Base-by-base conservation (phyloP, 2,888 invertebrate genomes). In the Pimpla rufipes region DNA sequence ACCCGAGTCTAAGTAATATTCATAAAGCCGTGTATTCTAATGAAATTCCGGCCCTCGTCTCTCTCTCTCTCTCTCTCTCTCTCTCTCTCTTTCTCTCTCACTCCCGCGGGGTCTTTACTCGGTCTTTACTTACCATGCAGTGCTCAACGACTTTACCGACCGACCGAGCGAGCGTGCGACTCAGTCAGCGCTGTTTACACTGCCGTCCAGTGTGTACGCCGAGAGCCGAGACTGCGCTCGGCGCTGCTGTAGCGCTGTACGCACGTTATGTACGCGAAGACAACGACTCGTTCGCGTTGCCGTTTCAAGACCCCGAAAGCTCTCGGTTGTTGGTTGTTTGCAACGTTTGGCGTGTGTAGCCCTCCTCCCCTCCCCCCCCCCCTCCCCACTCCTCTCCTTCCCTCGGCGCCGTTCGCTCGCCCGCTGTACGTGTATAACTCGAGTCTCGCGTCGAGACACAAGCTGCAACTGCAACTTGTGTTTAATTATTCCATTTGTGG, bases 401-500 rank as follows among this genome's bases (percentile, higher is more conserved):
- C n/a, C n/a, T n/a, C n/a, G n/a, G n/a, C n/a, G n/a, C n/a, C n/a
- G n/a, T 2, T 42, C 42, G 7, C 13, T 11, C 8, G 42, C 42
- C 2, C 42, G 42, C 7, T 13, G 42, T n/a, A 13, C 13, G 18
- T 35, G 59, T 35, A 35, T n/a, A 35, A 35, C 59, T 35, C n/a
- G 29, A 35, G 13, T 16, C 35, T 40, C 75, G 16, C 18, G 59
- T 16, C 47, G 74, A 78, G 73, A 73, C 64, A 47, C 59, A 50
- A 21, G 73, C 23, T 70, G 74, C 45, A 50, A 59, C 55, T 75
- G 77, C 81, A 86, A 86, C 83, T 86, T 86, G 79, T 79, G 85
- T 85, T 85, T 86, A 85, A 85, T 86, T 86, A 86, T 85, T 86
- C 85, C 85, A 85, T 85, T 86, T 85, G 80, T 42, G 79, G 70